A percentile compares a stretch with the other conserved stretches of the same genome.
phyloP scores from a whole-genome alignment of 64 coral and sea anemone species.

The Anthopleura sola region DNA sequence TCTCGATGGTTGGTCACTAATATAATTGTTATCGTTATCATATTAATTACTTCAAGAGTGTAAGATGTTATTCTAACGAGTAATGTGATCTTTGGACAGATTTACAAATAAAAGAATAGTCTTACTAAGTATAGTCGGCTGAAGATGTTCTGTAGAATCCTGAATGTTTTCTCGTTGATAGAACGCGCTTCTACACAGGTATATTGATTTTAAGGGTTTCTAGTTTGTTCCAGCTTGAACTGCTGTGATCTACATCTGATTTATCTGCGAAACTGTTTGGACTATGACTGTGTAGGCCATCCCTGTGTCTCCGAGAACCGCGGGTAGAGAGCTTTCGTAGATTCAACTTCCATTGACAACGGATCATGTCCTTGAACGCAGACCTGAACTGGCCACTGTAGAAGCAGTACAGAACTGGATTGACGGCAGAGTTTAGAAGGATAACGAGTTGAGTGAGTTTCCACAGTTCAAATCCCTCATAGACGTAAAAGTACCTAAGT shows the following conservation, averaged over 20 bases:
- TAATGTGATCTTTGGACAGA: too few relatives aligned
- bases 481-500: constrained; percentile 56
- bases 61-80: background rate
- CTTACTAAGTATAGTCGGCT: too few relatives aligned
- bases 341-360: constrained; percentile 51
- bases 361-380: constrained; percentile 74
- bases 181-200: background rate
- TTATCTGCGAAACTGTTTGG: constrained; percentile 26
- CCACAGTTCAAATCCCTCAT: constrained; percentile 59
- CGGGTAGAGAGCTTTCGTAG: constrained; percentile 11
- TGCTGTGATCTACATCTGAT: background rate
- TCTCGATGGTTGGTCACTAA: background rate
- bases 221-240: background rate
- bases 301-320: background rate
- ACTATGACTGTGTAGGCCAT: background rate
- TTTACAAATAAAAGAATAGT: too few relatives aligned
- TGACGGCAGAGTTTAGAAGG: constrained; percentile 71
- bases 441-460: constrained; percentile 74
- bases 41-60: background rate
- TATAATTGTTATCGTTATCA: background rate
- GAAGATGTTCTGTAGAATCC: background rate
- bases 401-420: constrained; percentile 83
- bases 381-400: constrained; percentile 75
- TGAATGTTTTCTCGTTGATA: background rate
- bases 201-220: background rate